Evolutionary conservation across 2,888 invertebrate species (phyloP).

Genomic region (Clanis bilineata): DNA sequence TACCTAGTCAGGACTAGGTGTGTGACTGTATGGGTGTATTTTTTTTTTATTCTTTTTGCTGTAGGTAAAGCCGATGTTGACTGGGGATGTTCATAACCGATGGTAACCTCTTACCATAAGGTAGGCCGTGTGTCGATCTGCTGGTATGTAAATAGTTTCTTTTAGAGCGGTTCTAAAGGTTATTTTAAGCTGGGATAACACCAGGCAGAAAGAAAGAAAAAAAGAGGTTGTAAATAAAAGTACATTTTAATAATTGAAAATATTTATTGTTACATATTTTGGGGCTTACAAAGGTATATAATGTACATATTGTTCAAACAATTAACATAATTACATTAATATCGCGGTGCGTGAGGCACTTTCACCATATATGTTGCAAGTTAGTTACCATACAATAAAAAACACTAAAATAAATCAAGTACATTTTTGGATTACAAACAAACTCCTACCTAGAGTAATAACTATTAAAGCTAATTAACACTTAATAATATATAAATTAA

Average conservation of each 20-base stretch:
- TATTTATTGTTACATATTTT: conserved; percentile 73
- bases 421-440: conserved; percentile 66
- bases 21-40: no score
- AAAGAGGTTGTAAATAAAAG: conserved; percentile 21
- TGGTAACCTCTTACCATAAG: no score
- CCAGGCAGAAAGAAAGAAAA: no score
- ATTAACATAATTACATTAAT: conserved; percentile 50
- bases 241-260: conserved; percentile 45
- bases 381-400: conserved; percentile 30
- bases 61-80: no score
- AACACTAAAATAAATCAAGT: conserved; percentile 58
- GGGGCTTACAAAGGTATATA: conserved; percentile 60
- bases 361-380: conserved; percentile 7
- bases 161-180: no score
- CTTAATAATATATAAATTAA: conserved; percentile 70
- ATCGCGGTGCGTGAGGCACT: conserved; percentile 28
- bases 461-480: conserved; percentile 79
- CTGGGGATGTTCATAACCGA: no score
- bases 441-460: conserved; percentile 59
- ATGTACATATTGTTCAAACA: conserved; percentile 53
- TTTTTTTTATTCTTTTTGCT: no score
- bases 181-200: no score
- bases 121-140: no score
- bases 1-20: no score
- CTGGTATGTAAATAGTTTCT: no score